A percentile compares a stretch with the other conserved stretches of the same genome.
Conservation (phyloP, 2,113 vertebrate species). For the Anoura caudifer region DNA sequence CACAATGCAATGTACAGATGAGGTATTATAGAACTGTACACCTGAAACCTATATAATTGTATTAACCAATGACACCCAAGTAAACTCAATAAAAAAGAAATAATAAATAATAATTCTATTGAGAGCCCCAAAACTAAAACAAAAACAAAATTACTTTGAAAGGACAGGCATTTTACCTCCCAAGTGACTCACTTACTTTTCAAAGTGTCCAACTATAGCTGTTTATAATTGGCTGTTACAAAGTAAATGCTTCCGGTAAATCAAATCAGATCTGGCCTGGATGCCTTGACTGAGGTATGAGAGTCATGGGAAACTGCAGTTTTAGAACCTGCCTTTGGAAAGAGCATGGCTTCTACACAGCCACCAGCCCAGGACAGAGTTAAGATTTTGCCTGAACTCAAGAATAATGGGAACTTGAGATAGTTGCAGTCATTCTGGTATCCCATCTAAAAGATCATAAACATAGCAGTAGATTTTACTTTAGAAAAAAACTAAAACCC, state of each 20-base stretch:
- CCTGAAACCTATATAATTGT: background rate
- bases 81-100: background rate
- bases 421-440: background rate
- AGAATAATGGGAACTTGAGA: background rate
- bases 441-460: background rate
- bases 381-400: background rate
- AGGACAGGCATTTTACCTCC: background rate
- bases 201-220: background rate
- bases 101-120: background rate
- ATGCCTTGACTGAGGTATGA: background rate
- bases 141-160: background rate
- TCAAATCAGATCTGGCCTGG: background rate
- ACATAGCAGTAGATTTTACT: background rate
- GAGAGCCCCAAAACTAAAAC: background rate
- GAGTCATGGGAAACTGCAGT: background rate
- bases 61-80: background rate
- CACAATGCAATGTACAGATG: background rate
- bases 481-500: background rate
- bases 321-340: constrained; percentile 8
- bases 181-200: background rate
- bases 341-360: background rate
- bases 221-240: background rate
- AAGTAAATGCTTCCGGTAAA: background rate
- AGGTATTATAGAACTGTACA: background rate
- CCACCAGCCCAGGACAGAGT: background rate